A percentile compares a stretch with the other conserved stretches of the same genome.
Conservation (phyloP, 92 coral and sea anemone genomes). For the Anthopleura xanthogrammica region DNA sequence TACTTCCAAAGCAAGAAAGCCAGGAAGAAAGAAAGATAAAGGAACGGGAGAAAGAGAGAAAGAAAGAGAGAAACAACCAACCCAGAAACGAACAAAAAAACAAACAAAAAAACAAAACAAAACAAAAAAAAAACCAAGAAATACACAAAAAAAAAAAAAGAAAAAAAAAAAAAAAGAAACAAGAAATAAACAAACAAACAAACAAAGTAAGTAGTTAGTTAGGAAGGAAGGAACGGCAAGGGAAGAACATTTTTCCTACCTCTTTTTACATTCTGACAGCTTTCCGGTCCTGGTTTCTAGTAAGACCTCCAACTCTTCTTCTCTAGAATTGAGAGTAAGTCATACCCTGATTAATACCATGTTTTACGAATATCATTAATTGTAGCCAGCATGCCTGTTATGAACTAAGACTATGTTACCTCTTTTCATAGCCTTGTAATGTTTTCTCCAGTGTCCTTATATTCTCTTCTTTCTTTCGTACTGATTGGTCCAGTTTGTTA, state of each 20-base stretch:
- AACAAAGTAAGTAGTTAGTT: background rate
- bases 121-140: background rate
- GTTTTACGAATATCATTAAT: no score
- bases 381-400: no score
- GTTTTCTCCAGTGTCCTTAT: conserved; percentile 75
- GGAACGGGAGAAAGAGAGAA: no score
- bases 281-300: conserved; percentile 74
- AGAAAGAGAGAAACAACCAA: no score
- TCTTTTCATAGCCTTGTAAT: conserved; percentile 67
- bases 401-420: conserved; percentile 30
- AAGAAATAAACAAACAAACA: background rate
- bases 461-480: conserved; percentile 81
- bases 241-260: conserved; percentile 25
- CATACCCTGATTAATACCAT: background rate
- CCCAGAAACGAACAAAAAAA: no score
- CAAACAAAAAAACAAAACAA: background rate
- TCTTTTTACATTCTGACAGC: conserved; percentile 73
- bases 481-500: conserved; percentile 84
- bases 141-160: background rate
- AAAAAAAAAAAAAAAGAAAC: no score
- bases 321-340: conserved; percentile 42
- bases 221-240: background rate
- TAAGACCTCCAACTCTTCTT: conserved; percentile 72
- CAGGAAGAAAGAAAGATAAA: no score
- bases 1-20: no score